Percentiles rank a stretch among this genome's conserved stretches.
Conservation (phyloP, 2,113 vertebrate genomes). For the Labrus mixtus region DNA sequence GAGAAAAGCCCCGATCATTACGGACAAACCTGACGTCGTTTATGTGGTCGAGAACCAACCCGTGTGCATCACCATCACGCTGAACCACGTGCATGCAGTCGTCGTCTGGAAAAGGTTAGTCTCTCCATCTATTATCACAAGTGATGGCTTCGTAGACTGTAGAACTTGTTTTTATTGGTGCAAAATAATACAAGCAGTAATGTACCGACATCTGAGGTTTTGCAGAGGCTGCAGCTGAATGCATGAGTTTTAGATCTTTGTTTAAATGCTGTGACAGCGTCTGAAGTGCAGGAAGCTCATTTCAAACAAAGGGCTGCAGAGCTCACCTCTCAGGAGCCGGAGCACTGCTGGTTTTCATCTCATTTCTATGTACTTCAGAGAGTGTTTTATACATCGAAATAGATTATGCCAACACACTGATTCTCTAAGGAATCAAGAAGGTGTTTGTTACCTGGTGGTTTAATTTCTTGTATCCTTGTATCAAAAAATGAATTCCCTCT, state of each 20-base stretch:
- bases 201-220: not conserved
- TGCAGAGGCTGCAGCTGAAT: not conserved
- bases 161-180: too few species aligned
- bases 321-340: not conserved
- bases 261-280: not conserved
- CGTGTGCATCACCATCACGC: slow-evolving; percentile 86
- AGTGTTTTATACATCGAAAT: not conserved
- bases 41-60: slow-evolving; percentile 92
- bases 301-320: not conserved
- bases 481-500: too few species aligned
- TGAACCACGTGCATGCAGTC: slow-evolving; percentile 93
- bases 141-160: too few species aligned
- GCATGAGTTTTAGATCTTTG: not conserved
- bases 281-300: not conserved
- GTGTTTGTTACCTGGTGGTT: not conserved
- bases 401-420: not conserved
- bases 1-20: slow-evolving; percentile 87
- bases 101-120: slow-evolving; percentile 92
- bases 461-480: not conserved
- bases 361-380: not conserved
- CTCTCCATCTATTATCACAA: not conserved
- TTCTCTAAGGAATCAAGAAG: not conserved
- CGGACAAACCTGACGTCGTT: slow-evolving; percentile 91
- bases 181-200: too few species aligned
- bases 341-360: slow-evolving; percentile 6